Evolutionary conservation across 35 echinoderm and acorn worm genomes (phyloP).

Genomic region (Ophioderma brevispina): DNA sequence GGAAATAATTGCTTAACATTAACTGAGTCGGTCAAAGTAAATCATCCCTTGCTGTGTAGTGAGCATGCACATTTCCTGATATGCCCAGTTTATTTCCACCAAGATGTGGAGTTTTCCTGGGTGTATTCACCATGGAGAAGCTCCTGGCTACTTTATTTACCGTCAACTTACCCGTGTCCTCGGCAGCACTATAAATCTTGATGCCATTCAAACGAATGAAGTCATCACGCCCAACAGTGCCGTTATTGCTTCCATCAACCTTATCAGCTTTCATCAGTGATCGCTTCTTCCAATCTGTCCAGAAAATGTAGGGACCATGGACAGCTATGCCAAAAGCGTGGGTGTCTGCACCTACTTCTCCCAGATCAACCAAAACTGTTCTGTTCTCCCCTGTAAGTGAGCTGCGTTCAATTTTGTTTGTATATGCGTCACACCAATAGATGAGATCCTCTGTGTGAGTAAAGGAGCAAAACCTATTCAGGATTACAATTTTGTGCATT

Average conservation of each 20-base stretch:
- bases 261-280: slow-evolving; percentile 70
- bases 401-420: slow-evolving; percentile 59
- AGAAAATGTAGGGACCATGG: slow-evolving; percentile 64
- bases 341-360: background rate
- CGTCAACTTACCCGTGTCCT: slow-evolving; percentile 10
- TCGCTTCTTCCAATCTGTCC: slow-evolving; percentile 76
- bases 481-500: too few species aligned
- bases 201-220: slow-evolving; percentile 75
- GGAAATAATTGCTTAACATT: too few species aligned
- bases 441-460: slow-evolving; percentile 66
- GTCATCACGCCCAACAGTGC: background rate
- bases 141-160: too few species aligned
- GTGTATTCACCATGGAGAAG: too few species aligned
- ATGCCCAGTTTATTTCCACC: too few species aligned
- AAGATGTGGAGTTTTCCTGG: too few species aligned
- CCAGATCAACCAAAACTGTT: slow-evolving; percentile 27
- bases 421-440: slow-evolving; percentile 91
- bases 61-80: too few species aligned
- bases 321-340: slow-evolving; percentile 73
- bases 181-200: slow-evolving; percentile 9
- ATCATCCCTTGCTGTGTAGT: too few species aligned
- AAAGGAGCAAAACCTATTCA: too few species aligned
- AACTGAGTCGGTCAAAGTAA: too few species aligned
- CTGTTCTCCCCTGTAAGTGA: slow-evolving; percentile 36
- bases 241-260: slow-evolving; percentile 7